Evolutionary conservation across 2,113 vertebrate species (phyloP), one percentile per base, ranked within the genome.

Genomic region (Corapipo altera): DNA sequence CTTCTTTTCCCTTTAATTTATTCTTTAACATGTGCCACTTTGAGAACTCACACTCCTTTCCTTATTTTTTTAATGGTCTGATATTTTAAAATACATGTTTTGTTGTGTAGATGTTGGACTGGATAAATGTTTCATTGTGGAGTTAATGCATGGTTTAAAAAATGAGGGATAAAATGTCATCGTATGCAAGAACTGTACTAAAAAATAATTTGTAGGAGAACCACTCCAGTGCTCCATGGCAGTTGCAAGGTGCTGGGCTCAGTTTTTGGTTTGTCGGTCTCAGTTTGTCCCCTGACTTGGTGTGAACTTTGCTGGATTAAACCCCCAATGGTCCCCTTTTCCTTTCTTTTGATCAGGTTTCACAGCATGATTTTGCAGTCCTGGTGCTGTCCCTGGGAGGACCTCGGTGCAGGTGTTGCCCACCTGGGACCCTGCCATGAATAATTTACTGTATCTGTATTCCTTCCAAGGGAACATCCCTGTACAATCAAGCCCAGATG

Each of bases 401-500:
- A 67, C 35, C 64, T 83, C 15, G 3, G 69, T 23, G 88, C 8
- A 44, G 75, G 69, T 91, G 87, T 46, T 66, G 44, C 85, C 58
- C n/a, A 2, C 32, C 32, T 44, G 69, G 51, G 72, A 71, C 33
- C 59, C 59, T 67, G 52, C 39, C 28, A 14, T 49, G 19, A 35
- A 32, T 72, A 59, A 93, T 57, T 74, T 27, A 32, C 19, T 19
- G 0, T 57, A 19, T 22, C 48, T 59, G 57, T 52, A 20, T 72
- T 82, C 73, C 93, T 93, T 85, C 75, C 51, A 11, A 28, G 86
- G 78, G 61, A 80, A 28, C 27, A 33, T 39, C 76, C n/a, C 4
- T 8, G 57, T 84, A 92, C 95, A 96, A 95, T 96, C 92, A 86
- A 35, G 72, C 23, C 44, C 62, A 37, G 88, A 16, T 24, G 18